Evolutionary conservation across 2,888 invertebrate species (phyloP), one percentile per base, ranked within the genome.

Genomic region (Platerodrilus igneus): DNA sequence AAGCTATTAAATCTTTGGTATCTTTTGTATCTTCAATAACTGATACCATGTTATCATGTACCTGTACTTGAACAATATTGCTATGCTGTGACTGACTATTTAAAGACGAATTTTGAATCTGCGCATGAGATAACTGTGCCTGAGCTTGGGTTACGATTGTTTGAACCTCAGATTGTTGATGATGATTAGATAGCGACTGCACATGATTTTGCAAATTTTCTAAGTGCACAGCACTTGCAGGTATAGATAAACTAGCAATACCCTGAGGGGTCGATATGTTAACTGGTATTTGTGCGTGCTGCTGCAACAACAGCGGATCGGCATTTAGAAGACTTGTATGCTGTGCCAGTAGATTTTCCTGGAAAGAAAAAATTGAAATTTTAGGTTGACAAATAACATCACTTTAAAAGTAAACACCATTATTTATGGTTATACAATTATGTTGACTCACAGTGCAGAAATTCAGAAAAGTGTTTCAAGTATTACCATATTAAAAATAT

Each of bases 331-430:
- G 71, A 3, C 64, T 60, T 7, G 57, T 62, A 62, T 78, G 77
- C 50, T 78, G 78, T n/a, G 76, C 72, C 38, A 79, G 67, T 59
- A 78, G 62, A 14, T 62, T 57, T 48, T 68, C 69, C 68, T 69
- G 47, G 44, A 49, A 44, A 31, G 31, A 34, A 40, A 43, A 19
- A 33, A 17, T n/a, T n/a, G n/a, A n/a, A n/a, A n/a, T n/a, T n/a
- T n/a, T n/a, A n/a, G n/a, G 6, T 19, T 19, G 6, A 19, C 7
- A 6, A 19, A 19, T 19, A 19, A 5, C 7, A 6, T 19, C 19
- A 19, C 7, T 19, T 19, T 19, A 6, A 19, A 19, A 19, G 8
- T 19, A 6, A 7, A 7, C n/a, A n/a, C n/a, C n/a, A n/a, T n/a
- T n/a, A n/a, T n/a, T n/a, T n/a, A n/a, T n/a, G n/a, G n/a, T n/a